These are phyloP conservation scores for Garra rufa DNA, from an alignment of 2,113 vertebrate genomes.

Conservation along the genomic window DNA sequence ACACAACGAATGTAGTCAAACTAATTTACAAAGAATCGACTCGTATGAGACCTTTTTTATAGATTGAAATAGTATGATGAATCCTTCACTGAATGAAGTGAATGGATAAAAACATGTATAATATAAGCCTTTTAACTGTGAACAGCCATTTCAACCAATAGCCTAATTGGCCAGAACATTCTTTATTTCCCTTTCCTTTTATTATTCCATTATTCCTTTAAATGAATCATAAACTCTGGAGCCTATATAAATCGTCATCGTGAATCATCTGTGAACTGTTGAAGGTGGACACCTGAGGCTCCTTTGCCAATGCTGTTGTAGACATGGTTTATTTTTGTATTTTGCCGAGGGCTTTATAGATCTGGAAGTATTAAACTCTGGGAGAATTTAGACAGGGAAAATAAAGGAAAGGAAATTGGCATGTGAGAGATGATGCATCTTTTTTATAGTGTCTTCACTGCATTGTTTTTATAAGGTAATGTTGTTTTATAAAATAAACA, in stretches of 20 bases:
- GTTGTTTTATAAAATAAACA: not conserved
- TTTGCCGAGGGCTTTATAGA: constrained; percentile 5
- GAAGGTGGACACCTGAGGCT: constrained; percentile 15
- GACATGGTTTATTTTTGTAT: constrained; percentile 22
- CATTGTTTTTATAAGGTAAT: constrained; percentile 23
- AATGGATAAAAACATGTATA: not conserved
- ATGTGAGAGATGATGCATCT: not conserved
- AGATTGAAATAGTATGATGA: not conserved
- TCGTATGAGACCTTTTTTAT: not conserved
- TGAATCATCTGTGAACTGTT: constrained; percentile 25
- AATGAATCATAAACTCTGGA: not conserved
- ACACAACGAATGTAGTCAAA: too few relatives aligned
- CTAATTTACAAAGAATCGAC: not conserved
- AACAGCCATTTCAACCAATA: not conserved
- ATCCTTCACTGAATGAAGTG: not conserved
- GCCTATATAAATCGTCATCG: not conserved
- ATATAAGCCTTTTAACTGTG: not conserved
- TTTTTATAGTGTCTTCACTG: not conserved
- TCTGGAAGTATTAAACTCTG: constrained; percentile 9
- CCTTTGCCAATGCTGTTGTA: constrained; percentile 11
- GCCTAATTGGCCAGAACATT: not conserved
- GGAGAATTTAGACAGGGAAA: not conserved
- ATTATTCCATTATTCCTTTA: constrained; percentile 9
- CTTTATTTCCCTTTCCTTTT: not conserved
- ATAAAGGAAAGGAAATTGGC: not conserved